Evolutionary conservation across 1,140 invertebrate species (phyloP).

Genomic region (Drosophila virilis): DNA sequence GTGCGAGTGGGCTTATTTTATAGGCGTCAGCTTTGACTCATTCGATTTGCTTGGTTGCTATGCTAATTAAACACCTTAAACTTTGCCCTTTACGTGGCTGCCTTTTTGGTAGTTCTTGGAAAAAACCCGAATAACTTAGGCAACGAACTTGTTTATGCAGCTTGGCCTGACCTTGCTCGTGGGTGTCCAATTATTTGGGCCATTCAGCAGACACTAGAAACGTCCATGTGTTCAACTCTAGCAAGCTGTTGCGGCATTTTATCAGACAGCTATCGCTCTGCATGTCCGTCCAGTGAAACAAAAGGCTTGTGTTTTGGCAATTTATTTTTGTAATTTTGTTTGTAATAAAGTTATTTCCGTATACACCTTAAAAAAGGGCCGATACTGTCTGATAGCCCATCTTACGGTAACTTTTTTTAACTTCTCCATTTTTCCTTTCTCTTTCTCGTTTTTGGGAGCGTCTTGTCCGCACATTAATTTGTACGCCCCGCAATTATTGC

Average conservation of each 20-base stretch:
- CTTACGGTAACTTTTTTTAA: conserved; percentile 60
- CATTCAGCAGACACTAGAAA: conserved; percentile 8
- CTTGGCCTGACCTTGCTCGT: conserved; percentile 54
- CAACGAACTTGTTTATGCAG: conserved; percentile 61
- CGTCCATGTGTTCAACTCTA: conserved; percentile 12
- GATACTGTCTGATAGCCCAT: conserved; percentile 6
- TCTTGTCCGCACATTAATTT: conserved; percentile 61
- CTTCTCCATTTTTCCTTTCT: conserved; percentile 8
- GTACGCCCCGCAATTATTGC: conserved; percentile 73
- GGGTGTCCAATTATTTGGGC: conserved; percentile 23
- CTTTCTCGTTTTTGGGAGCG: conserved; percentile 17
- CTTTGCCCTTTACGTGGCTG: conserved; percentile 63
- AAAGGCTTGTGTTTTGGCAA: conserved; percentile 1
- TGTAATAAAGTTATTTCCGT: conserved; percentile 76
- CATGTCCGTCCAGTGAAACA: neutral
- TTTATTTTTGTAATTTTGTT: conserved; percentile 18
- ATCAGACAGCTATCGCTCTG: conserved; percentile 43
- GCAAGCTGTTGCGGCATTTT: conserved; percentile 22
- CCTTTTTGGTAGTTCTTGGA: conserved; percentile 7
- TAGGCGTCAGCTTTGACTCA: conserved; percentile 56
- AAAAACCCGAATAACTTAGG: conserved; percentile 63
- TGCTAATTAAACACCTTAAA: conserved; percentile 66
- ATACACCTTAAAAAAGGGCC: conserved; percentile 35
- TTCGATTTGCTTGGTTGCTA: conserved; percentile 55
- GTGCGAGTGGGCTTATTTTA: conserved; percentile 50